Conservation (phyloP, 2,888 invertebrate genomes). For the Papilio elwesi region DNA sequence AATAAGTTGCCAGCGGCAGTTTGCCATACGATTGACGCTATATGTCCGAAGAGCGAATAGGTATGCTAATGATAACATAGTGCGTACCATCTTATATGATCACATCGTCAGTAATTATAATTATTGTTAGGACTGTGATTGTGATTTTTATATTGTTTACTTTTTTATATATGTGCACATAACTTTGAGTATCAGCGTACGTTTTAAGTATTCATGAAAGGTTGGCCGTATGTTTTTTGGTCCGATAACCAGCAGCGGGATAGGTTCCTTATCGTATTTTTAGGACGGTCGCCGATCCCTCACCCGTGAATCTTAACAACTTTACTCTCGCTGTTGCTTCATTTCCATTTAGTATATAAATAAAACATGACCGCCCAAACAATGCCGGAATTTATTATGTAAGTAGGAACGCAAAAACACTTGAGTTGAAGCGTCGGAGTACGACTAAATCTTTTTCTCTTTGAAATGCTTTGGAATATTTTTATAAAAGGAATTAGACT, state of each 20-base stretch:
- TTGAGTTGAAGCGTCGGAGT: constrained; percentile 50
- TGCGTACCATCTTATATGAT: too few relatives aligned
- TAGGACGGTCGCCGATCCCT: constrained; percentile 53
- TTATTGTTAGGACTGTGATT: not conserved
- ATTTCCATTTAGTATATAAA: constrained; percentile 38
- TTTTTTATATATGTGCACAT: constrained; percentile 48
- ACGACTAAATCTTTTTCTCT: not conserved
- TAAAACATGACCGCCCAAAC: constrained; percentile 38
- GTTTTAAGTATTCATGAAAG: constrained; percentile 73
- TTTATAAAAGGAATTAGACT: not conserved
- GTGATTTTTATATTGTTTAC: not conserved
- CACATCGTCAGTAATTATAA: too few relatives aligned
- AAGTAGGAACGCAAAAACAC: constrained; percentile 16
- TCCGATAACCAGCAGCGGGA: constrained; percentile 63
- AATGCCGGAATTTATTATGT: constrained; percentile 49
- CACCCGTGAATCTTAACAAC: constrained; percentile 38
- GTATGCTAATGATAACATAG: too few relatives aligned
- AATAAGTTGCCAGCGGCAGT: not conserved
- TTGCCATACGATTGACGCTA: not conserved
- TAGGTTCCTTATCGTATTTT: constrained; percentile 68
- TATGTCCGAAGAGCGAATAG: too few relatives aligned
- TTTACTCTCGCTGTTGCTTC: constrained; percentile 27
- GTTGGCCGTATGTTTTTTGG: constrained; percentile 62
- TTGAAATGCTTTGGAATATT: not conserved
- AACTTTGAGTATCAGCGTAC: constrained; percentile 53